phyloP scores from a whole-genome alignment of 2,113 vertebrate genomes.

The Rhinoptilus africanus region DNA sequence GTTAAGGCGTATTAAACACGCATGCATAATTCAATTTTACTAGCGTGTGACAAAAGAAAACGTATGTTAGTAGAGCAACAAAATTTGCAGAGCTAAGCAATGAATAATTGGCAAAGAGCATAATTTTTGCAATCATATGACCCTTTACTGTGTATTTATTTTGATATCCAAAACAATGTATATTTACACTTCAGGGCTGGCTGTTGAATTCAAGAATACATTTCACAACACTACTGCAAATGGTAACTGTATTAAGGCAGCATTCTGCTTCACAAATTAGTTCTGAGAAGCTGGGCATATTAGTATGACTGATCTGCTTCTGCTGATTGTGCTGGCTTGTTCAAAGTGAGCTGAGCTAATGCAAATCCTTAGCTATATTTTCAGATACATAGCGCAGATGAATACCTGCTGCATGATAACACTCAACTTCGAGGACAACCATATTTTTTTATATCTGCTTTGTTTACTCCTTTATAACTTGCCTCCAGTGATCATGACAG shows the following conservation, averaged over 20 bases:
- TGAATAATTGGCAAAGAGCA: neutral
- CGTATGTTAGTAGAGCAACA: neutral
- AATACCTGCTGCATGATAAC: neutral
- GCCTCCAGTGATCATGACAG: neutral
- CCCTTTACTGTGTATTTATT: neutral
- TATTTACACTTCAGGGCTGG: neutral
- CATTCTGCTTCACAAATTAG: neutral
- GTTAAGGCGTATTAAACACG: neutral
- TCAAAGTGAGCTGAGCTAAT: neutral
- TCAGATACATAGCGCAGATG: neutral
- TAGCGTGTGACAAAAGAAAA: neutral
- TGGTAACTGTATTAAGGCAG: neutral
- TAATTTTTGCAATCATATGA: neutral
- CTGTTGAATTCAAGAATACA: neutral
- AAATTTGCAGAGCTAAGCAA: neutral
- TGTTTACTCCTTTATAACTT: neutral
- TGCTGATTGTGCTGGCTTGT: neutral
- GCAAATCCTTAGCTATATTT: neutral
- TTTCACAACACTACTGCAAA: neutral
- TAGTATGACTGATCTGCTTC: neutral
- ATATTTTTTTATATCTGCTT: neutral
- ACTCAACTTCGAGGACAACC: fast-evolving
- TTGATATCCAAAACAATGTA: neutral
- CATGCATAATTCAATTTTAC: neutral
- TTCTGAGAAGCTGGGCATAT: neutral